These are phyloP conservation scores for Acanthococcus lagerstroemiae DNA, from an alignment of 2,888 invertebrate genomes.

Conservation along the genomic window DNA sequence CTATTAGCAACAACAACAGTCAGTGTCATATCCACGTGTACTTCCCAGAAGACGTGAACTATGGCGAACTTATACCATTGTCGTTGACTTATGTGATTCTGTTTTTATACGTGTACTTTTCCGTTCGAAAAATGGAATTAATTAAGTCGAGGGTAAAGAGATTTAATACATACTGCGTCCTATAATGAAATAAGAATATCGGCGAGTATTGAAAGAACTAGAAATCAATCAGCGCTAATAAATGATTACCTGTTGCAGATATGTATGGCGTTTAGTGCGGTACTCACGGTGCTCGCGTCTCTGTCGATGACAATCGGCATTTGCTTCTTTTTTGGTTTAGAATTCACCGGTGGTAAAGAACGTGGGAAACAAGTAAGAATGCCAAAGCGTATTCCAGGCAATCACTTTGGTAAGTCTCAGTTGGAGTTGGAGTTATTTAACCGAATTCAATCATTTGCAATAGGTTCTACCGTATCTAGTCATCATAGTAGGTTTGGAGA, in stretches of 20 bases:
- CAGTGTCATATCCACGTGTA: slow-evolving; percentile 53
- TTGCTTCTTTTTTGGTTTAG: slow-evolving; percentile 77
- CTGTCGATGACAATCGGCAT: slow-evolving; percentile 84
- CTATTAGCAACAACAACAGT: slow-evolving; percentile 39
- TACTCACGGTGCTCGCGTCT: slow-evolving; percentile 74
- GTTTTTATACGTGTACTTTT: slow-evolving; percentile 89
- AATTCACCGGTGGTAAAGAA: slow-evolving; percentile 69
- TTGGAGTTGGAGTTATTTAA: too few relatives aligned
- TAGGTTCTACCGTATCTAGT: slow-evolving; percentile 85
- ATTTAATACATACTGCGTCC: neutral
- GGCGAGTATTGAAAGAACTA: slow-evolving; percentile 39
- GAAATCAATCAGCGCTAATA: neutral
- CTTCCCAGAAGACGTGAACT: slow-evolving; percentile 81
- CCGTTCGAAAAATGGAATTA: slow-evolving; percentile 88
- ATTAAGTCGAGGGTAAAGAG: slow-evolving; percentile 64
- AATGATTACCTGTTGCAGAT: slow-evolving; percentile 41
- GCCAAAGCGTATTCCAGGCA: too few relatives aligned
- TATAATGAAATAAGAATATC: slow-evolving; percentile 50
- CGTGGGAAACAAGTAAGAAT: slow-evolving; percentile 45
- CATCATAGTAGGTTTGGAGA: slow-evolving; percentile 88
- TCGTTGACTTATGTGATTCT: slow-evolving; percentile 72
- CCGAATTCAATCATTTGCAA: too few relatives aligned
- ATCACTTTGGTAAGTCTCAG: too few relatives aligned
- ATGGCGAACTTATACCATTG: slow-evolving; percentile 73
- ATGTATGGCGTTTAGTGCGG: slow-evolving; percentile 78